Base-by-base conservation (phyloP, 2,113 vertebrate species). In the Tamias sibiricus region DNA sequence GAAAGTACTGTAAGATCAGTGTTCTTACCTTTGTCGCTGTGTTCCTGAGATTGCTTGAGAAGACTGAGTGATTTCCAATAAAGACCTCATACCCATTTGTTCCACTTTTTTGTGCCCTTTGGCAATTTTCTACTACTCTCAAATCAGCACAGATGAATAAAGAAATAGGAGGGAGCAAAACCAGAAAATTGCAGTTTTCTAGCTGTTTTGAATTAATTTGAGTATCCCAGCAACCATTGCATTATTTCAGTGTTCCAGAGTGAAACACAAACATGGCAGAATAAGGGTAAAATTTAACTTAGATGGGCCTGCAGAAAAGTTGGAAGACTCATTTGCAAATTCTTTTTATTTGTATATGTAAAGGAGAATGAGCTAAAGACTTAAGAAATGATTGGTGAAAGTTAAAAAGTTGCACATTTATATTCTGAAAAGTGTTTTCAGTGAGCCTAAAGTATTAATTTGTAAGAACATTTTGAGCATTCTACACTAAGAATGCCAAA, bases 341-440 rank as follows among this genome's bases (percentile, higher is more conserved):
- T 19, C 68, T 91, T 90, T 93, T 69, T 72, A 32, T 89, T 40
- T 86, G 26, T 87, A 19, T 81, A 22, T 0, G 2, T 82, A 68
- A 52, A 71, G 77, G 26, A 42, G 13, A n/a, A 81, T 89, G 68
- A 91, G 30, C 75, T 52, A 37, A 68, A 82, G 4, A 79, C 83
- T 89, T 49, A 75, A 84, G 85, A 40, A 95, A 59, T 90, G 9
- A 20, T 66, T 88, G 44, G 37, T 94, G 35, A 83, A 89, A 30
- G 79, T 94, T 91, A 71, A 87, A 32, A 87, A 72, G 35, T 79
- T 59, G 80, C 16, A 92, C 32, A 76, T 92, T 94, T 85, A 44
- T 94, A 4, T 96, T 94, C 24, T 69, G 47, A 42, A 88, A 87
- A 91, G 16, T 81, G 6, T 91, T 91, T 96, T 95, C 37, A 87